Evolutionary conservation across 2,113 vertebrate species (phyloP).

Genomic region (Festucalex cinctus): DNA sequence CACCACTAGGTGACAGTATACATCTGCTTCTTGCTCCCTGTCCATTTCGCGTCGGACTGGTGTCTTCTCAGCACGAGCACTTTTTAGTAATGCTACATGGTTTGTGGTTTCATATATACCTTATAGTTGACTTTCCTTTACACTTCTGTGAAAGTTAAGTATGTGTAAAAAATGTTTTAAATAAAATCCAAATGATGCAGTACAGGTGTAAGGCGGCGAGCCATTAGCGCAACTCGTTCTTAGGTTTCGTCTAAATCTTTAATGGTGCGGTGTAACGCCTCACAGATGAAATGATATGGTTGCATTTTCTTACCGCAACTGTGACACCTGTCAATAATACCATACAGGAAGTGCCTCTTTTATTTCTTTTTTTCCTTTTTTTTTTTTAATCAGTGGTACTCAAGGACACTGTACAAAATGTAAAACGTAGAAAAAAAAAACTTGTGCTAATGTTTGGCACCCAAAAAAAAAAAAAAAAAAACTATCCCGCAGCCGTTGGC

Average conservation of each 20-base stretch:
- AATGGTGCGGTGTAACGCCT: slow-evolving; percentile 34
- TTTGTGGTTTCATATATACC: neutral
- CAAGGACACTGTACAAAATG: neutral
- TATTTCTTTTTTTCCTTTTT: neutral
- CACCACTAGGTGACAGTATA: no score
- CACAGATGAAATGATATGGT: slow-evolving; percentile 35
- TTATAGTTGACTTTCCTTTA: neutral
- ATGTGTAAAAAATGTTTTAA: neutral
- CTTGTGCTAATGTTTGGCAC: neutral
- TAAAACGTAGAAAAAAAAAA: neutral
- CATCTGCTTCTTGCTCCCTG: neutral
- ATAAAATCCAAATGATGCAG: neutral
- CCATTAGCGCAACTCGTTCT: slow-evolving; percentile 28
- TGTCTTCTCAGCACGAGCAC: neutral
- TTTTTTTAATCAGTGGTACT: neutral
- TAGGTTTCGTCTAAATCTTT: slow-evolving; percentile 58
- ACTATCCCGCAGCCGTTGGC: slow-evolving; percentile 32
- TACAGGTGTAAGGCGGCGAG: slow-evolving; percentile 30
- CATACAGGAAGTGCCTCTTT: neutral
- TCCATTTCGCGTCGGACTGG: neutral
- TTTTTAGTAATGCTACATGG: neutral
- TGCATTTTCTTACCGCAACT: slow-evolving; percentile 21
- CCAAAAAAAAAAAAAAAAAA: no score
- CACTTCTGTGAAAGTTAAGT: neutral
- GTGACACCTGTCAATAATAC: neutral